A percentile compares a stretch with the other conserved stretches of the same genome.
These are phyloP conservation scores for Montipora sp. DNA, from an alignment of 64 coral and sea anemone species.

Conservation along the genomic window DNA sequence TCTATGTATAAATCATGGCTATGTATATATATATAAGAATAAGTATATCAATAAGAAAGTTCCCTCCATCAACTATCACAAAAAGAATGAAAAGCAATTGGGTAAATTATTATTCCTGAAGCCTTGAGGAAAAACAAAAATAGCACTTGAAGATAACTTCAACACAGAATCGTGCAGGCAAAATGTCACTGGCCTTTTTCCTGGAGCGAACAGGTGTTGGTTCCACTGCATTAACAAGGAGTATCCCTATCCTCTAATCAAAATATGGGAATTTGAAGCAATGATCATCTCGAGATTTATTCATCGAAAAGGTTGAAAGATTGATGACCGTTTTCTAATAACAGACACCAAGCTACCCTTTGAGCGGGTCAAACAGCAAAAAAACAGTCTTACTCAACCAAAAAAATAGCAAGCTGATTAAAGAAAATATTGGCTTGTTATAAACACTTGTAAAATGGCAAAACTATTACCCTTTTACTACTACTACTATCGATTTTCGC, in stretches of 20 bases:
- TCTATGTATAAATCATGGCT: constrained; percentile 52
- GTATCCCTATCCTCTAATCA: background rate
- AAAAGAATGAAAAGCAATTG: background rate
- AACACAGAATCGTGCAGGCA: background rate
- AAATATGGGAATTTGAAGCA: background rate
- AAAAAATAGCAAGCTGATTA: constrained; percentile 6
- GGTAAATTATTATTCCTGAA: background rate
- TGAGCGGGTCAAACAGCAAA: background rate
- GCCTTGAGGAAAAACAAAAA: background rate
- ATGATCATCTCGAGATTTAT: too few species aligned
- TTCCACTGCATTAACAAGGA: background rate
- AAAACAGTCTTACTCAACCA: background rate
- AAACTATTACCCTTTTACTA: background rate
- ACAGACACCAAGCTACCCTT: background rate
- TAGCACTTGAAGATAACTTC: background rate
- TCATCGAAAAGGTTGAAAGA: too few species aligned
- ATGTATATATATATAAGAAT: constrained; percentile 59
- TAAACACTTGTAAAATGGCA: background rate
- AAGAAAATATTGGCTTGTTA: background rate
- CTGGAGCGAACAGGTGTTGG: background rate
- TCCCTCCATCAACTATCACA: constrained; percentile 1
- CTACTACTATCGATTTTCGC: background rate
- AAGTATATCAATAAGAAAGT: constrained; percentile 36
- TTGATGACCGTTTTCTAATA: too few species aligned
- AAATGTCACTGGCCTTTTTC: background rate